A percentile compares a stretch with the other conserved stretches of the same genome.
Evolutionary conservation across 1,140 invertebrate genomes (phyloP).

Genomic region (Probaryconus sp.): DNA sequence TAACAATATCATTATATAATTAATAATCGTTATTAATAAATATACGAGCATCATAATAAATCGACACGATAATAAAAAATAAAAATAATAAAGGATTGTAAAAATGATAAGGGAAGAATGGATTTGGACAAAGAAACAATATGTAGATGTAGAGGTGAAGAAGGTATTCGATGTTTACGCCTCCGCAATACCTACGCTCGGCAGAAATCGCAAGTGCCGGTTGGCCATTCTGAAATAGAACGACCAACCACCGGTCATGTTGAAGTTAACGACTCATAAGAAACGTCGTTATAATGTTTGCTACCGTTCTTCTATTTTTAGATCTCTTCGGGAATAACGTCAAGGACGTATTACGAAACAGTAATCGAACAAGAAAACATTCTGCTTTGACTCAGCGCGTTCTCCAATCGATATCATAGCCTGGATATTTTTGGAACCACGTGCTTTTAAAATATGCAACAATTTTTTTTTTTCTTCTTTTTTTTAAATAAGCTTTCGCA

Average conservation of each 20-base stretch:
- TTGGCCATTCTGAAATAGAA: conserved; percentile 78
- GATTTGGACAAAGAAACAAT: too few relatives aligned
- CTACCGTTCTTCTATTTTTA: conserved; percentile 59
- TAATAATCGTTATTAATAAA: too few relatives aligned
- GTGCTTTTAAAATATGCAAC: conserved; percentile 56
- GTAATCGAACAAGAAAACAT: conserved; percentile 83
- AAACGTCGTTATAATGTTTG: conserved; percentile 63
- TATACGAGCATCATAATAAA: too few relatives aligned
- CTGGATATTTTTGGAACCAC: conserved; percentile 51
- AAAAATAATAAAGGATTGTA: too few relatives aligned
- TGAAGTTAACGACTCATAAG: conserved; percentile 94
- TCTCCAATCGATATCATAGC: conserved; percentile 55
- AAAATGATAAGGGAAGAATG: too few relatives aligned
- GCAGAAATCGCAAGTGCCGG: conserved; percentile 46
- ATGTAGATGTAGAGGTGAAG: conserved; percentile 25
- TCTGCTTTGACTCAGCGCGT: conserved; percentile 55
- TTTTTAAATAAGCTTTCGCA: conserved; percentile 28
- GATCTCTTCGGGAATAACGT: conserved; percentile 61
- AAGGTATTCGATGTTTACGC: conserved; percentile 42
- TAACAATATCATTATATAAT: too few relatives aligned
- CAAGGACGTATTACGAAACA: conserved; percentile 94
- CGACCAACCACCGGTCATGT: conserved; percentile 97
- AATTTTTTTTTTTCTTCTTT: too few relatives aligned
- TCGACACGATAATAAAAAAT: too few relatives aligned
- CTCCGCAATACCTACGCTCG: conserved; percentile 27